Conservation (phyloP, 2,888 invertebrate genomes). For the Drosophila kambysellisi region DNA sequence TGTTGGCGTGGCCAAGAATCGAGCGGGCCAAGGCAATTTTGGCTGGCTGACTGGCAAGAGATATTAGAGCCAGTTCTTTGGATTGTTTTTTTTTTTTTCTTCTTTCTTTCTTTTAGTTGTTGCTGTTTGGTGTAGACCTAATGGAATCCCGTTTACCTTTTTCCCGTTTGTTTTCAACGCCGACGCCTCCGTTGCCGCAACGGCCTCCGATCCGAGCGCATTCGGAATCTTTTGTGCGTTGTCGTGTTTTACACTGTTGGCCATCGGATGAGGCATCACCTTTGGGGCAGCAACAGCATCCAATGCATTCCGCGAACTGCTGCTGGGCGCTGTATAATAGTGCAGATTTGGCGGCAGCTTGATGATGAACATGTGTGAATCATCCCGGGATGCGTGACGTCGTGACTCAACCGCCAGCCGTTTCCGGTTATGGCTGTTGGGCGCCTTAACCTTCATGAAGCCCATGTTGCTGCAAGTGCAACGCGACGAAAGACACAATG, state of each 20-base stretch:
- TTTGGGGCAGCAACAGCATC: conserved; percentile 35
- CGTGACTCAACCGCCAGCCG: conserved; percentile 91
- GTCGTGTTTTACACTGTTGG: conserved; percentile 41
- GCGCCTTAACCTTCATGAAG: conserved; percentile 89
- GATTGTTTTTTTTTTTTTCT: conserved; percentile 34
- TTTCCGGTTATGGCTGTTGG: conserved; percentile 92
- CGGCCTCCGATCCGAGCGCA: conserved; percentile 14
- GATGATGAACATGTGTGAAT: conserved; percentile 94
- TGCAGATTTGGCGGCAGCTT: conserved; percentile 94
- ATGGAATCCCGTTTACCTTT: conserved; percentile 84
- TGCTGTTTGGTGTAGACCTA: conserved; percentile 71
- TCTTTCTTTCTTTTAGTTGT: background rate
- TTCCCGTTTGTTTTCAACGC: conserved; percentile 84
- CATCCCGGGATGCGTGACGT: conserved; percentile 89
- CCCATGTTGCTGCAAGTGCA: conserved; percentile 88
- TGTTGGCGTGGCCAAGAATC: conserved; percentile 40
- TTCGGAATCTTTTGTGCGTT: conserved; percentile 56
- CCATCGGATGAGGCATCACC: conserved; percentile 37
- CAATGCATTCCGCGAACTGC: conserved; percentile 61
- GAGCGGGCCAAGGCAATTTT: conserved; percentile 16
- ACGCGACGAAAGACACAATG: conserved; percentile 84
- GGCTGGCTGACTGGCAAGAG: conserved; percentile 19
- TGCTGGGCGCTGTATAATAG: conserved; percentile 90
- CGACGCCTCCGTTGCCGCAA: conserved; percentile 62
- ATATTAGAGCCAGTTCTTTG: conserved; percentile 61